A percentile compares a stretch with the other conserved stretches of the same genome.
Conservation (phyloP, 2,888 invertebrate genomes). For the Agonopterix arenella region DNA sequence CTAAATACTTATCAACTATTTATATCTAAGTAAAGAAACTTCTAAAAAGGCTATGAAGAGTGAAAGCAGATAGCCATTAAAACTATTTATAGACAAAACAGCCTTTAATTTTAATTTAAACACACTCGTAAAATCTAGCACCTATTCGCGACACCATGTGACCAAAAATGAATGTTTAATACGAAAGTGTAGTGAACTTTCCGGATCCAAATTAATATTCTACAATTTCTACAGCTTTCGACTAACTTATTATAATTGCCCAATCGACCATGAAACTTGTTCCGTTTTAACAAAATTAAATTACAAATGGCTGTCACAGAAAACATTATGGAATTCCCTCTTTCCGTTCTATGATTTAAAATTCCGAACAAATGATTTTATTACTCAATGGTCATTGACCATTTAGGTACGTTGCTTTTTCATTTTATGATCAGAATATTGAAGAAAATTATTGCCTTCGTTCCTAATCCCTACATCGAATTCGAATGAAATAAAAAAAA, state of each 20-base stretch:
- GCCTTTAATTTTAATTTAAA: too few species aligned
- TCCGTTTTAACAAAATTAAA: constrained; percentile 37
- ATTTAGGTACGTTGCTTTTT: neutral
- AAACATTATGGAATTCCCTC: constrained; percentile 7
- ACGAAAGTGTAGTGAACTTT: constrained; percentile 1
- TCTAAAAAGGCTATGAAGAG: too few species aligned
- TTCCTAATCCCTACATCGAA: too few species aligned
- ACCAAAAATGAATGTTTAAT: neutral
- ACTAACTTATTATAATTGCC: constrained; percentile 36
- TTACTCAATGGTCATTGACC: neutral
- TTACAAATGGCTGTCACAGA: neutral
- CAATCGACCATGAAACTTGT: constrained; percentile 57
- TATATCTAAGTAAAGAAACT: too few species aligned
- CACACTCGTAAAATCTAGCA: too few species aligned
- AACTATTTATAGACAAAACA: too few species aligned
- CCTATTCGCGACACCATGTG: too few species aligned
- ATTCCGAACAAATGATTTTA: neutral
- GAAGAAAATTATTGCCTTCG: too few species aligned
- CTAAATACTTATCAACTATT: too few species aligned
- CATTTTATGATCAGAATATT: neutral
- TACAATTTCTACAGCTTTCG: constrained; percentile 27
- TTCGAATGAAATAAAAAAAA: too few species aligned
- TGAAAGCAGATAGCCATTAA: too few species aligned
- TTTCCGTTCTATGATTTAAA: constrained; percentile 16
- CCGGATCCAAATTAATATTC: constrained; percentile 28